A percentile compares a stretch with the other conserved stretches of the same genome.
phyloP scores from a whole-genome alignment of 1,140 invertebrate genomes.

The Plodia interpunctella region DNA sequence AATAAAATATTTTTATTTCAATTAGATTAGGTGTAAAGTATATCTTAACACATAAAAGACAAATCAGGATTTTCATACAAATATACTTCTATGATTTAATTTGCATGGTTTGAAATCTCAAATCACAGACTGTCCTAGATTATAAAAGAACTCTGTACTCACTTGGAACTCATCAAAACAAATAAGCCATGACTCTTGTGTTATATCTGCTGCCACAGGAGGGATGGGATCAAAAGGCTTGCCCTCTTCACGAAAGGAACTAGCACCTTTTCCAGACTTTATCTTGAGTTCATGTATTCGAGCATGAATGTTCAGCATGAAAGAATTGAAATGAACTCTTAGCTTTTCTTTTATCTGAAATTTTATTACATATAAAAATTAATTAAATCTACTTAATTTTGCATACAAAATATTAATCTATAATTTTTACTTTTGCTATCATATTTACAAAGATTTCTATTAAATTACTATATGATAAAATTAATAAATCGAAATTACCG shows the following conservation, averaged over 20 bases:
- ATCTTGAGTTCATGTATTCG: conserved; percentile 90
- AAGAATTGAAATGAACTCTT: conserved; percentile 97
- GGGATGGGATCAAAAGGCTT: conserved; percentile 95
- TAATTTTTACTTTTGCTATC: no score
- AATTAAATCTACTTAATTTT: background rate
- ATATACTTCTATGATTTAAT: no score
- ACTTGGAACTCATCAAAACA: conserved; percentile 99
- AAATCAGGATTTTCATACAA: background rate
- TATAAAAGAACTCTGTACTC: conserved; percentile 27
- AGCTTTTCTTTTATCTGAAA: conserved; percentile 81
- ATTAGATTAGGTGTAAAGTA: background rate
- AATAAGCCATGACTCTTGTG: conserved; percentile 91
- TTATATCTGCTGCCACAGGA: conserved; percentile 93
- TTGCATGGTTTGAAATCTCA: no score
- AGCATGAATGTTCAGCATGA: conserved; percentile 97
- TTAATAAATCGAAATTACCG: conserved; percentile 62
- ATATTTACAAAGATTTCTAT: no score
- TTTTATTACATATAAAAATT: background rate
- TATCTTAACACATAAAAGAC: no score
- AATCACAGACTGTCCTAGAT: no score
- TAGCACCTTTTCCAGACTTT: conserved; percentile 79
- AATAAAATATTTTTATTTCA: conserved; percentile 13
- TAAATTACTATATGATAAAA: background rate
- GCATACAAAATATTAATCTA: no score
- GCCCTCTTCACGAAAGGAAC: conserved; percentile 81